These are phyloP conservation scores for Frieseomelitta varia DNA, from an alignment of 1,140 invertebrate species.

Conservation along the genomic window DNA sequence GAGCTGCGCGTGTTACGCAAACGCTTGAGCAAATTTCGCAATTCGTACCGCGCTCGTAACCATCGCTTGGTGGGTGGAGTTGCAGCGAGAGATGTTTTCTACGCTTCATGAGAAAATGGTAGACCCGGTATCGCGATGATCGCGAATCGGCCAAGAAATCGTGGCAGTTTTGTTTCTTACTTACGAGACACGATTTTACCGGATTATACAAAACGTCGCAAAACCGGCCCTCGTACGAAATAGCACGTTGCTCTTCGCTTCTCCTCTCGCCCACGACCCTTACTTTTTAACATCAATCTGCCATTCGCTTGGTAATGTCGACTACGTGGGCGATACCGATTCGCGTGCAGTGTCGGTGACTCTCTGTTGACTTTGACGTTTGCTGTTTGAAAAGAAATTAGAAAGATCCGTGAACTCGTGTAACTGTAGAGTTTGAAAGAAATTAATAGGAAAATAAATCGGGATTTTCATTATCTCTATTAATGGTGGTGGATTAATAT, in stretches of 20 bases:
- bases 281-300: conserved; percentile 65
- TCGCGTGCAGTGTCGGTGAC: background rate
- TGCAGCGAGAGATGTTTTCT: conserved; percentile 38
- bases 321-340: conserved; percentile 50
- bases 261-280: conserved; percentile 55
- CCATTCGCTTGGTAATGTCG: conserved; percentile 21
- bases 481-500: no score
- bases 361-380: background rate
- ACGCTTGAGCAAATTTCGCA: conserved; percentile 52
- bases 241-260: conserved; percentile 40
- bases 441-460: no score
- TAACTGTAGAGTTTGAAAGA: background rate
- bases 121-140: conserved; percentile 55
- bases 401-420: background rate
- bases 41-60: conserved; percentile 23
- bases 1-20: conserved; percentile 57
- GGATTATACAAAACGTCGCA: conserved; percentile 34
- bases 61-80: conserved; percentile 58
- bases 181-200: conserved; percentile 42
- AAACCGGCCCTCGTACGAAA: conserved; percentile 6
- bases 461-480: no score
- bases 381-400: background rate
- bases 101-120: conserved; percentile 58
- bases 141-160: background rate
- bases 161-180: conserved; percentile 37